Evolutionary conservation across 2,113 vertebrate genomes (phyloP).

Genomic region (Isichthys henryi): DNA sequence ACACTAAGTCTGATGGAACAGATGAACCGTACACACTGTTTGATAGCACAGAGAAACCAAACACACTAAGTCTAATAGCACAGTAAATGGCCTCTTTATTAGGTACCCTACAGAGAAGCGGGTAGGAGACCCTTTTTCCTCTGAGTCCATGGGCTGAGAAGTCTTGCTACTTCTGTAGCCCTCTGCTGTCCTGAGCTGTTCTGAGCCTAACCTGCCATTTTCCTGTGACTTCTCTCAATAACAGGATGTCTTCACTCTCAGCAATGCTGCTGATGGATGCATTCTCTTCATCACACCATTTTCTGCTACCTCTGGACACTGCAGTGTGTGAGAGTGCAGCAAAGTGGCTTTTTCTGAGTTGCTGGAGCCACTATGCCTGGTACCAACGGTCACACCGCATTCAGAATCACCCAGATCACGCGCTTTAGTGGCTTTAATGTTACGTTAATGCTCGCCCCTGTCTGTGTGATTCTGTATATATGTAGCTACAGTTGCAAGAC

Average conservation of each 20-base stretch:
- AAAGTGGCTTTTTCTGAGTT: neutral
- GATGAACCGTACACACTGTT: too few species aligned
- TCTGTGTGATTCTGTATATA: neutral
- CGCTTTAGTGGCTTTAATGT: neutral
- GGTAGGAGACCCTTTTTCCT: too few species aligned
- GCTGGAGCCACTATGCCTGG: neutral
- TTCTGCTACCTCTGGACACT: neutral
- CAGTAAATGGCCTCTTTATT: neutral
- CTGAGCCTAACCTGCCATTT: neutral
- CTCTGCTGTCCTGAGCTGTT: neutral
- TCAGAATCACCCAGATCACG: neutral
- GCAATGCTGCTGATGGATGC: neutral
- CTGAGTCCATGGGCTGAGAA: neutral
- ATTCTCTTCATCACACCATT: neutral
- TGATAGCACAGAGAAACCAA: too few species aligned
- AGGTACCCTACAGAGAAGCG: neutral
- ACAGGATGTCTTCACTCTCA: neutral
- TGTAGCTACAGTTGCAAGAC: neutral
- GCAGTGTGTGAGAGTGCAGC: neutral
- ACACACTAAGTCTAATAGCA: too few species aligned
- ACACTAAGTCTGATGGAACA: too few species aligned
- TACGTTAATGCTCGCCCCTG: neutral
- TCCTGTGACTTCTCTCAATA: neutral
- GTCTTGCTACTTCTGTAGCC: neutral
- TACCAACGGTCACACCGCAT: neutral